Evolutionary conservation across 2,797 vertebrate genomes (phyloP).

Genomic region (Lutjanus argentimaculatus): DNA sequence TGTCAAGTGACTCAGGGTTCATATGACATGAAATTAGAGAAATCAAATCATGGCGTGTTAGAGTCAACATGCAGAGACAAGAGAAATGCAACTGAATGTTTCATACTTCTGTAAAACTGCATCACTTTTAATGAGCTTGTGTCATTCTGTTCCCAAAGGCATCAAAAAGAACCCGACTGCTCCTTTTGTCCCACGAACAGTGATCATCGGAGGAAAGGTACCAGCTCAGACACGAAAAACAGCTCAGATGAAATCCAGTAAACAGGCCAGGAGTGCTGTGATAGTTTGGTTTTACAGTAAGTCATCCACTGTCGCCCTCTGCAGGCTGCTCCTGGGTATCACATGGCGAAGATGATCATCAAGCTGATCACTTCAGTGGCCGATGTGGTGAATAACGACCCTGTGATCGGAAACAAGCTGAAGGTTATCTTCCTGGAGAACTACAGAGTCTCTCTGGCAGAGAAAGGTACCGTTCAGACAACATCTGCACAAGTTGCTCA

Average conservation of each 20-base stretch:
- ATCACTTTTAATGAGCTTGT: background rate
- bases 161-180: slow-evolving; percentile 90
- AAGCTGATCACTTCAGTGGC: slow-evolving; percentile 94
- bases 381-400: slow-evolving; percentile 94
- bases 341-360: slow-evolving; percentile 99
- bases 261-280: background rate
- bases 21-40: no score
- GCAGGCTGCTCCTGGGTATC: slow-evolving; percentile 96
- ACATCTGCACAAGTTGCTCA: background rate
- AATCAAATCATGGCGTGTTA: no score
- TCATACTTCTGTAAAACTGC: background rate
- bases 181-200: slow-evolving; percentile 92
- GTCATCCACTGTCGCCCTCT: slow-evolving; percentile 42
- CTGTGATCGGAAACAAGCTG: slow-evolving; percentile 90
- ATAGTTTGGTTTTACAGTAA: background rate
- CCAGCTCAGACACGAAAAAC: background rate
- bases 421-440: slow-evolving; percentile 97
- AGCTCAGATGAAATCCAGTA: rapidly evolving
- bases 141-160: slow-evolving; percentile 79
- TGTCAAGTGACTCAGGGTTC: no score
- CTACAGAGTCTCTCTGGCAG: slow-evolving; percentile 97
- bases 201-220: slow-evolving; percentile 98
- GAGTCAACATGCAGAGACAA: background rate
- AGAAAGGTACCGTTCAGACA: slow-evolving; percentile 89
- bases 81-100: background rate